Base-by-base conservation (phyloP, 2,113 vertebrate genomes). In the Carassius auratus region DNA sequence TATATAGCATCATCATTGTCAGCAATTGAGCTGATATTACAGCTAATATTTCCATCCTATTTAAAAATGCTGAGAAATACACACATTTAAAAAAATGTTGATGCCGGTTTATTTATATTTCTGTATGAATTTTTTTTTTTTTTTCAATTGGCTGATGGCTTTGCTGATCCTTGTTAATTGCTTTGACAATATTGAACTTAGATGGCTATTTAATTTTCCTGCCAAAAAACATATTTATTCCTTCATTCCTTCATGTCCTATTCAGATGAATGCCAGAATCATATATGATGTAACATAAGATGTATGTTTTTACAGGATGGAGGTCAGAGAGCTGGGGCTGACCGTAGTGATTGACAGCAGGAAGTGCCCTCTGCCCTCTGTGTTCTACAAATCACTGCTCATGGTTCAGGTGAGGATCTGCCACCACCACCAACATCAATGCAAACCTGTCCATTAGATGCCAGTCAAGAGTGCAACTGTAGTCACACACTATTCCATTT, bases 311-410 rank as follows among this genome's bases (percentile, higher is more conserved):
- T 36, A 8, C 52, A 98, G 97, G 93, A 93, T 85, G 78, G 95
- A 96, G 15, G 93, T 86, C 0, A 93, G 90, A 87, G 93, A 95
- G 5, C 50, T 91, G 0, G 97, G 96, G 87, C 89, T 99, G 88
- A 95, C 93, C 0, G 36, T 98, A 0, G 88, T 98, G 83, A 93
- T 98, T 62, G 97, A 99, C 88, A 96, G 96, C 91, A 93, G 96
- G 90, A 96, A 94, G 82, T 93, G 93, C 50, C 84, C 93, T 0
- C 95, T 93, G 0, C 79, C 93, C 1, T 90, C 93, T 0, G 84
- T 86, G 17, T 92, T 99, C 1, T 94, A 94, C 88, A 94, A 94
- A 0, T 96, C 97, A 21, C 93, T 99, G 81, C 91, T 95, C 76
- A 94, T 95, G 1, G 89, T 93, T 12, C 97, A 99, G 97, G 98